Evolutionary conservation across 1,140 invertebrate species (phyloP), one percentile per base, ranked within the genome.

Genomic region (Epicauta chinensis): DNA sequence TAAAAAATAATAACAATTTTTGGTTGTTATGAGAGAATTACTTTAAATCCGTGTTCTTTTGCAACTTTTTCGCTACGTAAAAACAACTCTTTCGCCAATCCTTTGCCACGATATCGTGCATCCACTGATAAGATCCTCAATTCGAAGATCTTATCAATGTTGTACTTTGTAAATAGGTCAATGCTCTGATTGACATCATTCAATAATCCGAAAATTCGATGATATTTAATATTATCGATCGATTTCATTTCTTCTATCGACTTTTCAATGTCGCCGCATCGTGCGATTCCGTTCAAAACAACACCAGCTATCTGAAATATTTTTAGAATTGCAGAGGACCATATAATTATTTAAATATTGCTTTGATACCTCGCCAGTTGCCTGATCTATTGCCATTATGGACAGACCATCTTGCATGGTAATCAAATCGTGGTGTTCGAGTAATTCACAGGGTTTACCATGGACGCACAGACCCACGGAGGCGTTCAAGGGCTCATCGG

Each of bases 81-180:
- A 64, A 89, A 79, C 6, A 91, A 72, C 55, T 83, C 75, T 53
- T 82, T 82, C 1, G 84, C 86, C 35, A 89, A 71, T 9, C 87
- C 86, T 56, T 71, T 74, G 0, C 86, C 86, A 6, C 87, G 75
- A 52, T 78, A 86, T 36, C 73, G 67, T 15, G 79, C 74, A 49
- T 86, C 82, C 4, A 89, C 85, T 16, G 84, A 87, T 7, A 91
- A 78, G 53, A 91, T 89, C 38, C 87, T 75, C 56, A 84, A 82
- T 66, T 91, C 87, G 58, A 91, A 84, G n/a, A 89, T 77, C 48
- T 81, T 76, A 23, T 86, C 80, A 3, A 87, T 81, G 38, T 77
- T 65, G 67, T 81, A 86, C 41, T 76, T 80, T 2, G 59, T 59
- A 61, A 84, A 86, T 2, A 86, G 63, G 71, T 85, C 75, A 30